phyloP scores from a whole-genome alignment of 2,797 vertebrate species.

The Onychomys arenicola region DNA sequence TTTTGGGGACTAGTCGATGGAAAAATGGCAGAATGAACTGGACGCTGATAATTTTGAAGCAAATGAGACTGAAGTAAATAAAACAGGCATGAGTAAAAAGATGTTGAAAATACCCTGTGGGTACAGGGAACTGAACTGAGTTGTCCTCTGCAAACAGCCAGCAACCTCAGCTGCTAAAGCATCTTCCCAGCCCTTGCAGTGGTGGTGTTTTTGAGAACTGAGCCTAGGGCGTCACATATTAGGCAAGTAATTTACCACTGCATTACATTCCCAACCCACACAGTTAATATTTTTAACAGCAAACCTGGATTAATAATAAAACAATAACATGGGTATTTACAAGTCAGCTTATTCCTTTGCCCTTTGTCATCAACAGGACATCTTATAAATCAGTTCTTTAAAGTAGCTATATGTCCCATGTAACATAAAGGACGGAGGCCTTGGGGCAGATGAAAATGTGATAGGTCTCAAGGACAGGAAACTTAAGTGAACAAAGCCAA shows the following conservation, averaged over 20 bases:
- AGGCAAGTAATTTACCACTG: neutral
- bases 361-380: neutral
- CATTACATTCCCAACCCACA: neutral
- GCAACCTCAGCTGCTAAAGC: too few species aligned
- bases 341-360: neutral
- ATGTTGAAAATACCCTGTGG: neutral
- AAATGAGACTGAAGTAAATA: constrained; percentile 22
- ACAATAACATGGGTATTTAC: neutral
- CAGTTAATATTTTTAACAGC: neutral
- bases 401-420: neutral
- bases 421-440: neutral
- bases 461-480: neutral
- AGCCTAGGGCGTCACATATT: neutral
- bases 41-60: constrained; percentile 13
- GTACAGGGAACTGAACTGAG: neutral
- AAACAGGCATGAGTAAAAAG: neutral
- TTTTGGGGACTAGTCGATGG: neutral
- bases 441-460: neutral
- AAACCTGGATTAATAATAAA: neutral
- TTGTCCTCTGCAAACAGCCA: neutral
- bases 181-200: too few species aligned
- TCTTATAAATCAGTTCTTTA: neutral
- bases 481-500: neutral
- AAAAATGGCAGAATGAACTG: neutral
- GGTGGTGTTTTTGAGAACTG: neutral